Percentiles rank a stretch among this genome's conserved stretches.
phyloP scores from a whole-genome alignment of 2,888 invertebrate species.

The Epistrophe grossulariae region DNA sequence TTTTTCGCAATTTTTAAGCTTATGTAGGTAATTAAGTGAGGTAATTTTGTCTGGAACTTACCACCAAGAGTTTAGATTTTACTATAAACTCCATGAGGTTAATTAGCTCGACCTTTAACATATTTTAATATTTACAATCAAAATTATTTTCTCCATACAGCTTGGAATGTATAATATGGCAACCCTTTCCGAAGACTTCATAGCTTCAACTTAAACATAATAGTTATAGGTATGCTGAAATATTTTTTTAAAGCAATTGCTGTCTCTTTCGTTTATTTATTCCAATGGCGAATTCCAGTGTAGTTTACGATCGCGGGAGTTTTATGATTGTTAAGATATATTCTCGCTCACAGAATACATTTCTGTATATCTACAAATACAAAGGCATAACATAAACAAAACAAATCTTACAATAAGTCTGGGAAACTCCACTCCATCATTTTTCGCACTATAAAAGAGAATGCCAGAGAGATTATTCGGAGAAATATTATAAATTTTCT shows the following conservation, averaged over 20 bases:
- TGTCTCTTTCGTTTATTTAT: slow-evolving; percentile 60
- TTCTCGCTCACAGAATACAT: slow-evolving; percentile 33
- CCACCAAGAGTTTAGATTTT: too few relatives aligned
- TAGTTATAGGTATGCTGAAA: slow-evolving; percentile 11
- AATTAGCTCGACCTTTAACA: neutral
- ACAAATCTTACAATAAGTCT: neutral
- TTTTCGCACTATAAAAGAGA: slow-evolving; percentile 49
- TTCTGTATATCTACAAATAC: neutral
- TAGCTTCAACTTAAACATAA: slow-evolving; percentile 23
- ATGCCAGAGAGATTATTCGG: slow-evolving; percentile 11
- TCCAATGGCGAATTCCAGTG: slow-evolving; percentile 70
- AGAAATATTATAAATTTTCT: neutral
- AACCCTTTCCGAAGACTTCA: slow-evolving; percentile 27
- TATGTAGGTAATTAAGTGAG: too few relatives aligned
- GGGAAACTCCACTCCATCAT: slow-evolving; percentile 19
- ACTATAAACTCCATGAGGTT: too few relatives aligned
- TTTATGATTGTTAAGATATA: slow-evolving; percentile 50
- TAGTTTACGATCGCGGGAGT: slow-evolving; percentile 53
- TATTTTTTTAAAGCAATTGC: slow-evolving; percentile 9
- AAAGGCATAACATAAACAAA: slow-evolving; percentile 30
- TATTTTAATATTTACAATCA: neutral
- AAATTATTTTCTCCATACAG: neutral
- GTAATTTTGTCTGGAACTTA: too few relatives aligned
- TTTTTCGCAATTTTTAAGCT: too few relatives aligned
- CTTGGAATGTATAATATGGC: slow-evolving; percentile 36